Base-by-base conservation (phyloP, 2,888 invertebrate genomes). In the Rhaphigaster nebulosa region DNA sequence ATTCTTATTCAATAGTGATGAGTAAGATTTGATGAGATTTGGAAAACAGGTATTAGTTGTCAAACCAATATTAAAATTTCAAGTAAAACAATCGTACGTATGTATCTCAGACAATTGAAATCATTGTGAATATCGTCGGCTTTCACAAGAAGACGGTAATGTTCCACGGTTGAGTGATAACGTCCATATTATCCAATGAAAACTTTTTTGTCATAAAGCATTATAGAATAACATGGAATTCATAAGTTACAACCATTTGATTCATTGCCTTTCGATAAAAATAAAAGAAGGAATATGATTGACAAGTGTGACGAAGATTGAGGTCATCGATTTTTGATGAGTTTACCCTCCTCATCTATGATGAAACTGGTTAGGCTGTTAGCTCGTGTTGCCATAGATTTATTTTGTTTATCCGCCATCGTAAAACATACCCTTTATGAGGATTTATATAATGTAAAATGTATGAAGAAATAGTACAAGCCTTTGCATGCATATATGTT, bases 251-350 rank as follows among this genome's bases (percentile, higher is more conserved):
- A 56, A 56, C 10, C 15, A 18, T 65, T 65, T 65, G 65, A 65
- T 65, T 65, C 15, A 34, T 15, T 65, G 23, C 18, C 18, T 65
- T 15, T 29, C 4, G 29, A 18, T 18, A 18, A 29, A 34, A 34
- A 34, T 34, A 65, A 65, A 60, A 60, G 6, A 56, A 56, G 26
- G 23, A 29, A 29, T 29, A 15, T 34, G 29, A 65, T 34, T 65
- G 65, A 65, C 65, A 65, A 18, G 29, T 2, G 29, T 65, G 29
- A 65, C 65, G 65, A 65, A 65, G 65, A 65, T 65, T 65, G 65
- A 65, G 65, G 65, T 34, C 65, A 65, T 65, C 65, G 65, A 29
- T 65, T 65, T 65, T 34, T 65, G 29, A 65, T 65, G 65, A 65
- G 65, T 65, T 65, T 65, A 65, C 65, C 15, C 65, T 60, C 65